phyloP scores from a whole-genome alignment of 2,113 vertebrate genomes.

The Thamnophis sirtalis region DNA sequence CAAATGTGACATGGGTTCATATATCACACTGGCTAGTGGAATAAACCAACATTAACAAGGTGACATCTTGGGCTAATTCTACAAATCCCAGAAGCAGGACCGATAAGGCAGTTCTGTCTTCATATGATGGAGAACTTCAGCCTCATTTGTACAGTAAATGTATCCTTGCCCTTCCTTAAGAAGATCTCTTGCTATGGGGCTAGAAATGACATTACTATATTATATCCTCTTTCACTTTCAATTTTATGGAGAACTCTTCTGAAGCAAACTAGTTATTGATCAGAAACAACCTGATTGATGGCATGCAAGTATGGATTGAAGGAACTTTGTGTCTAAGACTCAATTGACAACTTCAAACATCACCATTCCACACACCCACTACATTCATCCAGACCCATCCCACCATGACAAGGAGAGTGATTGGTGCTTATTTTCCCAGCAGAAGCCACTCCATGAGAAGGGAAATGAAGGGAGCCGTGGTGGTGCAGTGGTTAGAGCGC shows the following conservation, averaged over 20 bases:
- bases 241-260: neutral
- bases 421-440: neutral
- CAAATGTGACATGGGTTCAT: neutral
- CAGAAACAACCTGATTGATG: neutral
- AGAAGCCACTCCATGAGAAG: neutral
- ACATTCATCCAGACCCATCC: neutral
- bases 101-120: neutral
- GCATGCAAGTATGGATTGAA: neutral
- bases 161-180: too few species aligned
- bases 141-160: neutral
- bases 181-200: neutral
- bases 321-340: neutral
- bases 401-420: neutral
- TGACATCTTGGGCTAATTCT: neutral
- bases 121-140: neutral
- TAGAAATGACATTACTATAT: neutral
- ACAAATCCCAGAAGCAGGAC: neutral
- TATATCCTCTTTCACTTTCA: neutral
- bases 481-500: too few species aligned
- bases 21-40: neutral
- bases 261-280: neutral
- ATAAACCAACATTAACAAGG: neutral
- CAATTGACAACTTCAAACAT: neutral
- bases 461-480: neutral
- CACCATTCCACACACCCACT: neutral